These are phyloP conservation scores for Alcis repandata DNA, from an alignment of 2,888 invertebrate genomes.

Conservation along the genomic window DNA sequence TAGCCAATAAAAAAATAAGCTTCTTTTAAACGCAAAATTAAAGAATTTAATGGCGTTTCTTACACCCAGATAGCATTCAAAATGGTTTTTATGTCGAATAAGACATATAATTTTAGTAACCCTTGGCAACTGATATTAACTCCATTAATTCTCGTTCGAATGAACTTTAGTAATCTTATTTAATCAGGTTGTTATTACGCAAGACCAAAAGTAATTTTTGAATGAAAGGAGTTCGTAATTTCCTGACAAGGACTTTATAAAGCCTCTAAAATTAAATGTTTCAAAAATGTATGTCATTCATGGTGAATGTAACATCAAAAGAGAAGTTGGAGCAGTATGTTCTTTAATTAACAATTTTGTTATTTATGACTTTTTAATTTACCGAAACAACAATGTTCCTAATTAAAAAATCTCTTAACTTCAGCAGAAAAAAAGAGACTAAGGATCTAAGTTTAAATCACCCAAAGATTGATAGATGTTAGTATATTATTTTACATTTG, in stretches of 20 bases:
- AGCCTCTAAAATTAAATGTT: not conserved
- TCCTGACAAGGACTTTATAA: slow-evolving; percentile 18
- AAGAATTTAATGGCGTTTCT: slow-evolving; percentile 40
- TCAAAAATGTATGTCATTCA: no score
- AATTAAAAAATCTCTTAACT: no score
- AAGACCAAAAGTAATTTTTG: slow-evolving; percentile 7
- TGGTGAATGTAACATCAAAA: no score
- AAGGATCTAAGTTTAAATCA: no score
- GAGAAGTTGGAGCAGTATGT: no score
- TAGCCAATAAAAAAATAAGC: slow-evolving; percentile 41
- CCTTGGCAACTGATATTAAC: slow-evolving; percentile 16
- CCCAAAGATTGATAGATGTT: no score
- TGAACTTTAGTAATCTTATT: slow-evolving; percentile 23
- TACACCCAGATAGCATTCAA: slow-evolving; percentile 39
- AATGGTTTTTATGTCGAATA: slow-evolving; percentile 32
- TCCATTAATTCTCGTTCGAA: not conserved
- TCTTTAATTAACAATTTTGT: no score
- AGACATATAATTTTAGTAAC: slow-evolving; percentile 27
- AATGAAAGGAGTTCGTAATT: slow-evolving; percentile 7
- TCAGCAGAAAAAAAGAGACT: no score
- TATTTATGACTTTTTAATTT: no score
- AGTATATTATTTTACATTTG: no score
- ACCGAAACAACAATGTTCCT: no score
- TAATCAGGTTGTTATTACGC: slow-evolving; percentile 22
- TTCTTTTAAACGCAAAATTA: slow-evolving; percentile 40